Percentiles rank a stretch among this genome's conserved stretches.
Conservation (phyloP, 2,113 vertebrate genomes). For the Setophaga petechia region DNA sequence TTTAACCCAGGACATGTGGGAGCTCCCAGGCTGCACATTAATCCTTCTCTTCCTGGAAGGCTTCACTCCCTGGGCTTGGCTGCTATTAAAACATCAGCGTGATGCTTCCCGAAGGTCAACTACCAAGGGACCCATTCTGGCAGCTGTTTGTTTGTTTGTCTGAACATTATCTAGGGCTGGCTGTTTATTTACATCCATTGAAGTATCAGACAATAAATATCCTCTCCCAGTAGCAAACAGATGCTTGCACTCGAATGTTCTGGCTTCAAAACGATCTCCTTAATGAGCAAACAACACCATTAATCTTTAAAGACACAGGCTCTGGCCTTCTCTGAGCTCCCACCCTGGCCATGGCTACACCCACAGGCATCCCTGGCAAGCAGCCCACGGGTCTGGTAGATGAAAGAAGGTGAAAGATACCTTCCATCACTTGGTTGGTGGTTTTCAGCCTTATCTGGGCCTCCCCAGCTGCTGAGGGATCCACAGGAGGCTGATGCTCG, state of each 20-base stretch:
- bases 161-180: constrained; percentile 76
- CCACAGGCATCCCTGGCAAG: not conserved
- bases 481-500: not conserved
- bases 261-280: constrained; percentile 73
- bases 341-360: not conserved
- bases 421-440: not conserved
- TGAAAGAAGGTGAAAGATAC: not conserved
- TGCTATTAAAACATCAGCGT: constrained; percentile 76
- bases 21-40: not conserved
- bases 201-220: constrained; percentile 80
- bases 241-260: constrained; percentile 75
- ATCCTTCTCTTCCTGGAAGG: constrained; percentile 10
- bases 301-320: constrained; percentile 71
- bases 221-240: constrained; percentile 80
- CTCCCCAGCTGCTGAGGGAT: not conserved
- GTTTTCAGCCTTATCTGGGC: not conserved
- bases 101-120: constrained; percentile 73
- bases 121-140: constrained; percentile 73
- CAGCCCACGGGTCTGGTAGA: not conserved
- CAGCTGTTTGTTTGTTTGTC: constrained; percentile 81
- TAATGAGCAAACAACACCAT: constrained; percentile 77
- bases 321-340: not conserved
- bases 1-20: not conserved
- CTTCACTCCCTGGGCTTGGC: not conserved
- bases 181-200: constrained; percentile 79